Base-by-base conservation (phyloP, 2,888 invertebrate species). In the Lissonota sp. region DNA sequence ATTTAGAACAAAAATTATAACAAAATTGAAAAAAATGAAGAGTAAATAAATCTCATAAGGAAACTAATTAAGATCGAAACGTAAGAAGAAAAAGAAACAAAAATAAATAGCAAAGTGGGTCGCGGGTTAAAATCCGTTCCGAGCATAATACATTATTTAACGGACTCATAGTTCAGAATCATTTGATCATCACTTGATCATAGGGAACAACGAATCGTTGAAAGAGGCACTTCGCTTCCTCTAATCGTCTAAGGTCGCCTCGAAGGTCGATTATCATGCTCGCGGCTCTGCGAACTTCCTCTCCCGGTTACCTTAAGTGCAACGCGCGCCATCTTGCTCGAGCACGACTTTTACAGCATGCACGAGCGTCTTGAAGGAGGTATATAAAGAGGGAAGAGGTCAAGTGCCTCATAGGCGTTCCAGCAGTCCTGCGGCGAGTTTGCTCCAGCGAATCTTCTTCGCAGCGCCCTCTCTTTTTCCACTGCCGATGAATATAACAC, bases 331-430 rank as follows among this genome's bases (percentile, higher is more conserved):
- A 58, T 64, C 73, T 73, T 37, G 26, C 26, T 14, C 4, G 74
- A 63, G 62, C 80, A 76, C 80, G 80, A 80, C 63, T 80, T 49
- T 26, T 44, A 12, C n/a, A 67, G 67, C 73, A 69, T 72, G 80
- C 72, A 72, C 76, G 70, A 74, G 39, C 63, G 63, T 76, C 67
- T 60, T 26, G 46, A 26, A 39, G 40, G 42, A 12, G 58, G 37
- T 49, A 55, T n/a, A n/a, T n/a, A 66, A 55, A 66, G 44, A 51
- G 55, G 63, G 80, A 73, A 80, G 86, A 81, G 86, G 84, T 83
- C 84, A 86, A 82, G 79, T 80, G 69, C 82, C 83, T 83, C 84
- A 87, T 86, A 87, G 87, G 88, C 87, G 88, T 88, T 88, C 86
- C 85, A 85, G 86, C 87, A 88, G 87, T 87, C 86, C 76, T 83